A percentile compares a stretch with the other conserved stretches of the same genome.
Evolutionary conservation across 1,140 invertebrate genomes (phyloP).

Genomic region (Papilio polytes): DNA sequence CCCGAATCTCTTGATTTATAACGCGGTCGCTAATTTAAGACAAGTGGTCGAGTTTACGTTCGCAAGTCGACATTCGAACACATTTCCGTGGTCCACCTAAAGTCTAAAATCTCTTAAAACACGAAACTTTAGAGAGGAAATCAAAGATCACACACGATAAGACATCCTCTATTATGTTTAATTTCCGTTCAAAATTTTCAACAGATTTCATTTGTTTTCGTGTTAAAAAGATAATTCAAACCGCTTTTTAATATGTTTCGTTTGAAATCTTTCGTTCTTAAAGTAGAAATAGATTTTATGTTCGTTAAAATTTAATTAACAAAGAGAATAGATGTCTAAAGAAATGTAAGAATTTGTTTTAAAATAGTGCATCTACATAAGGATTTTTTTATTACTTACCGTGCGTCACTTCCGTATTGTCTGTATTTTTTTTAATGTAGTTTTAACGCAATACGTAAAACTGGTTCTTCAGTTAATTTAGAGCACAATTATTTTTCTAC

Average conservation of each 20-base stretch:
- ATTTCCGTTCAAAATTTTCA: conserved; percentile 34
- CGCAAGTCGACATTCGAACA: conserved; percentile 19
- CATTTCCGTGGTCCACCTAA: conserved; percentile 6
- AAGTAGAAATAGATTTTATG: not conserved
- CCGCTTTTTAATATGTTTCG: not conserved
- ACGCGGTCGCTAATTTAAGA: conserved; percentile 65
- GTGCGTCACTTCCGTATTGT: too few species aligned
- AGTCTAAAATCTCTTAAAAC: conserved; percentile 15
- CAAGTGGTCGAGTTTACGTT: conserved; percentile 60
- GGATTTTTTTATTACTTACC: too few species aligned
- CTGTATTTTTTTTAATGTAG: too few species aligned
- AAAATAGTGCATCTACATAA: too few species aligned
- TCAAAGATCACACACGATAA: conserved; percentile 32
- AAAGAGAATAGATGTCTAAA: too few species aligned
- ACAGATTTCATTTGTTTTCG: conserved; percentile 29
- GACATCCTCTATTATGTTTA: conserved; percentile 34
- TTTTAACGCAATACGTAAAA: too few species aligned
- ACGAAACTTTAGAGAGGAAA: conserved; percentile 26
- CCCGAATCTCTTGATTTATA: conserved; percentile 67
- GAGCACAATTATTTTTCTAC: too few species aligned
- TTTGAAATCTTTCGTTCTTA: conserved; percentile 8
- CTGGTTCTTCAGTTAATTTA: too few species aligned
- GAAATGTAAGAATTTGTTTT: too few species aligned
- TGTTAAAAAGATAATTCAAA: conserved; percentile 8
- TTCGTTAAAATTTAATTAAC: too few species aligned